Base-by-base conservation (phyloP, 2,113 vertebrate genomes). In the Hepsetus odoe region DNA sequence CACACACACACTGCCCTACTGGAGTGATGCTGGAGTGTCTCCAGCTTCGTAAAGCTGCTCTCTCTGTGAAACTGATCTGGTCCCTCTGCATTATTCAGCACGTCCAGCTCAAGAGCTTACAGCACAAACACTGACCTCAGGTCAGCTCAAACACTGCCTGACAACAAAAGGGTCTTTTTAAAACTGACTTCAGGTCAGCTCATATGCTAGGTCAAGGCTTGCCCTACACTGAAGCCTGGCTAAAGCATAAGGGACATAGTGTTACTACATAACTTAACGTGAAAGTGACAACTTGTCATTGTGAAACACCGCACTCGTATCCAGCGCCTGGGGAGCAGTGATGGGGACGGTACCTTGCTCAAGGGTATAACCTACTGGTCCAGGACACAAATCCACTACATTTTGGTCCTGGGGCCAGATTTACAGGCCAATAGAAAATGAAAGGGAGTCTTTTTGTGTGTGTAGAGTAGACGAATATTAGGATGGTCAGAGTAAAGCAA, bases 1-100 rank as follows among this genome's bases (percentile, higher is more conserved):
- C 72, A 42, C 70, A 20, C 33, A n/a, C 51, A 16, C 53, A 30
- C 53, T 1, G 20, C 2, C 69, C 8, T 1, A 11, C 28, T 18
- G 14, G 24, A 72, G 26, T 7, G 33, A 72, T 56, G 71, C 11
- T 61, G 35, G 24, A n/a, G 72, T 61, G 55, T 14, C 22, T 74
- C 14, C 38, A 61, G 55, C 53, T 73, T 14, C 24, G 58, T 64
- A n/a, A 65, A 65, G 61, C 32, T 22, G 18, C 20, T 16, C 61
- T 64, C 59, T 38, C 18, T 4, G 58, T 51, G 73, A 76, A 51
- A 76, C 59, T 4, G 30, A 77, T 59, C 46, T 53, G 22, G 53
- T 75, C 1, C 7, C 20, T 8, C 53, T 77, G 32, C 65, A 77
- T 77, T 69, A 77, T 77, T 77, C 65, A 77, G 18, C 26, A 49